Conservation (phyloP, 2,888 invertebrate genomes). For the Pseudoips prasinana region DNA sequence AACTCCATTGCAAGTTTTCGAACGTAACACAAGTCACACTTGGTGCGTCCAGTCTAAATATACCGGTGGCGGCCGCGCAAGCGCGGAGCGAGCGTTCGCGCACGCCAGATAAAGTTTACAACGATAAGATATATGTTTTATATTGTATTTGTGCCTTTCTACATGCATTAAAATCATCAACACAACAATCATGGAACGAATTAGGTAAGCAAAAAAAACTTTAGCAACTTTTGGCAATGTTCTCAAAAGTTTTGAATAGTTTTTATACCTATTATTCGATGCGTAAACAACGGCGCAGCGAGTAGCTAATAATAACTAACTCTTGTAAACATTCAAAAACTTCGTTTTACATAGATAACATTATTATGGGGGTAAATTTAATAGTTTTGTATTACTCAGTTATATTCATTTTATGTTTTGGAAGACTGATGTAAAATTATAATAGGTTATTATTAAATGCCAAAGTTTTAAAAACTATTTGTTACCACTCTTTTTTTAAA, state of each 20-base stretch:
- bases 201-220: constrained; percentile 64
- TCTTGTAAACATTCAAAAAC: constrained; percentile 59
- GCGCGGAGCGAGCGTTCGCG: constrained; percentile 58
- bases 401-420: too few species aligned
- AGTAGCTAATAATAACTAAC: constrained; percentile 43
- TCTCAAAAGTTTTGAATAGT: constrained; percentile 43
- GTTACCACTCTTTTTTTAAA: constrained; percentile 19
- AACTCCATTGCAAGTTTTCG: constrained; percentile 44
- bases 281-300: constrained; percentile 45
- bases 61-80: constrained; percentile 67
- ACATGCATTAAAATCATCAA: constrained; percentile 40
- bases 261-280: constrained; percentile 35
- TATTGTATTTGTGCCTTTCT: constrained; percentile 52
- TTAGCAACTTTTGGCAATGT: constrained; percentile 38
- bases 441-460: too few species aligned
- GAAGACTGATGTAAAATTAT: too few species aligned
- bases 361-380: constrained; percentile 34
- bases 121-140: constrained; percentile 68
- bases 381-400: background rate
- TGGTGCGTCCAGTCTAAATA: constrained; percentile 74
- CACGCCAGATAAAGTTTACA: constrained; percentile 60
- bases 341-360: constrained; percentile 51
- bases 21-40: constrained; percentile 60
- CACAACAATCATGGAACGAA: constrained; percentile 63
- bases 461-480: background rate